Evolutionary conservation across 2,888 invertebrate genomes (phyloP), one percentile per base, ranked within the genome.

Genomic region (Ennomos erosarius): DNA sequence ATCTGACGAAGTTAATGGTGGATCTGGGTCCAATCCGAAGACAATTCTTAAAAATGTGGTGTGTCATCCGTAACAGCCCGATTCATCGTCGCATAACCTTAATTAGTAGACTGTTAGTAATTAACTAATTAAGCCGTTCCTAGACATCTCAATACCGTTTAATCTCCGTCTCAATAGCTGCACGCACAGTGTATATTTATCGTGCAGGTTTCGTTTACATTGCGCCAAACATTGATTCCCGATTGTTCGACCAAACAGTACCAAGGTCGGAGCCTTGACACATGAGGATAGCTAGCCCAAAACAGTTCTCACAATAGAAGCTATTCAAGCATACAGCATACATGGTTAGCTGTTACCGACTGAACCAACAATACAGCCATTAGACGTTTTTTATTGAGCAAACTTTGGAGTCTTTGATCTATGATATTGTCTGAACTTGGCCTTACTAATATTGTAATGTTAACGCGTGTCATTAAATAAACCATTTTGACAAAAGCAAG

Each of bases 211-310:
- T 53, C 51, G 55, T 61, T 59, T 53, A 62, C 62, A 75, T 59
- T 67, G 64, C 67, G 62, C 58, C 64, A 64, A 68, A 26, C 43
- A 81, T 74, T 76, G 79, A 81, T 79, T 77, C 76, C 76, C 75
- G 73, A 79, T 78, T 70, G 76, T 73, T 61, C 72, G 62, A 66
- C 75, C 77, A 77, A 79, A 82, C 74, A 75, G 45, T 69, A 69
- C 65, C 75, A 82, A 84, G 85, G 86, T 56, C 69, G 57, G 16
- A 69, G 59, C 88, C 87, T 87, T 85, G 85, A 82, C 82, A 82
- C 74, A 70, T 52, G 59, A 69, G 59, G 66, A 68, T 26, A 26
- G 62, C 71, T 26, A 73, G 71, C 74, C 79, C 76, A 77, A 81
- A 80, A 76, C 59, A 66, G 68, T 64, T 68, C 62, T 69, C 74